Percentiles rank a stretch among this genome's conserved stretches.
phyloP scores from a whole-genome alignment of 2,797 vertebrate genomes.

The Apogon talboti region DNA sequence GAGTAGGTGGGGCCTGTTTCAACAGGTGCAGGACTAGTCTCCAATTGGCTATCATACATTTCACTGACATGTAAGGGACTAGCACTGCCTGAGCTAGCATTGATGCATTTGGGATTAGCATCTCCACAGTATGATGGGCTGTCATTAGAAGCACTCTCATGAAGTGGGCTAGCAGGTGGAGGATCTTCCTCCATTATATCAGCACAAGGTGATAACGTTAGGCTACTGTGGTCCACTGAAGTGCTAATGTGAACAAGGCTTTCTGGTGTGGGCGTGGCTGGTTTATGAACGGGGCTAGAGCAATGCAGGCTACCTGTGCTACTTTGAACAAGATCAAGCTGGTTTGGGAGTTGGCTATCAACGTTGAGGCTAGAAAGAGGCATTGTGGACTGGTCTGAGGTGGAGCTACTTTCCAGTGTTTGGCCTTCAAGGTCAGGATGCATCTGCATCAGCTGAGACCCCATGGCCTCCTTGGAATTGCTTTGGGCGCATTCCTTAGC shows the following conservation, averaged over 20 bases:
- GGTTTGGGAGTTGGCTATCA: conserved; percentile 7
- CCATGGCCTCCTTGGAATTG: conserved; percentile 12
- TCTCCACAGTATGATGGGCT: conserved; percentile 25
- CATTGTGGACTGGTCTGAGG: conserved; percentile 7
- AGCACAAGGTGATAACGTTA: conserved; percentile 43
- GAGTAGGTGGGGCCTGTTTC: conserved; percentile 1
- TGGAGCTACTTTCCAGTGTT: conserved; percentile 60
- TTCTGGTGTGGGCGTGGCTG: conserved; percentile 55
- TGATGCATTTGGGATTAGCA: conserved; percentile 13
- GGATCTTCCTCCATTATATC: conserved; percentile 21
- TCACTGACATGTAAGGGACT: conserved; percentile 31
- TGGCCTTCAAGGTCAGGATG: conserved; percentile 37
- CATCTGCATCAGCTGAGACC: conserved; percentile 1
- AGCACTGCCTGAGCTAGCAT: conserved; percentile 12
- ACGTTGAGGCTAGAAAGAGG: background rate
- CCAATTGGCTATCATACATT: conserved; percentile 31
- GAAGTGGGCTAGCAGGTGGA: conserved; percentile 4
- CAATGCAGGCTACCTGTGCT: background rate
- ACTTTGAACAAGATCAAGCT: conserved; percentile 16
- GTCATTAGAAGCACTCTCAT: conserved; percentile 26
- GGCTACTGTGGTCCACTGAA: conserved; percentile 66
- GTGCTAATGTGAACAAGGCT: conserved; percentile 66
- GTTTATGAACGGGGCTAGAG: background rate
- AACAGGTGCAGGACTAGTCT: conserved; percentile 1
- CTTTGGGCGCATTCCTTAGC: conserved; percentile 4